Evolutionary conservation across 2,797 vertebrate genomes (phyloP).

Genomic region (Myiotriccus ornatus): DNA sequence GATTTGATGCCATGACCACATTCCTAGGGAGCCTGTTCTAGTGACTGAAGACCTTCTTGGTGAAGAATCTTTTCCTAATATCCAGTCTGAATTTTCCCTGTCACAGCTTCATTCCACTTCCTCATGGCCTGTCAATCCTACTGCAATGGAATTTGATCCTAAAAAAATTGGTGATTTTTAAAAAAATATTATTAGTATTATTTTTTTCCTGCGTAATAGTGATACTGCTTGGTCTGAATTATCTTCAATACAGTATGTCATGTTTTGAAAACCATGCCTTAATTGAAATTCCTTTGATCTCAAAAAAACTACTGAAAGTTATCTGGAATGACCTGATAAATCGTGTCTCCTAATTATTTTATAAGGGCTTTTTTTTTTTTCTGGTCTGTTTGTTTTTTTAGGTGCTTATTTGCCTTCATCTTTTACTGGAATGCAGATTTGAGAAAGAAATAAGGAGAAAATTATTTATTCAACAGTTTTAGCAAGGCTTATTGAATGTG

Average conservation of each 20-base stretch:
- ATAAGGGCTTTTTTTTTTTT: not conserved
- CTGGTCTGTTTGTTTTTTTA: not conserved
- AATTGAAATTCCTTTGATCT: not conserved
- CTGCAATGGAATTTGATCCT: not conserved
- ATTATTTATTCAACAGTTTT: not conserved
- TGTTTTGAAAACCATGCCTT: not conserved
- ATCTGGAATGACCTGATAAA: not conserved
- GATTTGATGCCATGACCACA: not conserved
- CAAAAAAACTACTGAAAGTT: not conserved
- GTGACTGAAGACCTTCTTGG: rapidly evolving
- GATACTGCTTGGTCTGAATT: not conserved
- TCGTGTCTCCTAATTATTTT: not conserved
- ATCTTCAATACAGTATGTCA: not conserved
- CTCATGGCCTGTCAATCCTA: not conserved
- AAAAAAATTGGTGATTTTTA: rapidly evolving
- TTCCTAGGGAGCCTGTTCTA: not conserved
- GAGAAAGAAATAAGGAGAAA: not conserved
- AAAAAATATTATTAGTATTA: not conserved
- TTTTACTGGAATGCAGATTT: not conserved
- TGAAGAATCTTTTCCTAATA: not conserved
- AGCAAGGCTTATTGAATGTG: not conserved
- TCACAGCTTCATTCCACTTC: not conserved
- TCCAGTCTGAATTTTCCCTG: not conserved
- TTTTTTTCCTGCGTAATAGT: not conserved
- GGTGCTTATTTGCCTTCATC: not conserved